Percentiles rank a stretch among this genome's conserved stretches.
phyloP scores from a whole-genome alignment of 2,113 vertebrate genomes.

The Podarcis raffonei region DNA sequence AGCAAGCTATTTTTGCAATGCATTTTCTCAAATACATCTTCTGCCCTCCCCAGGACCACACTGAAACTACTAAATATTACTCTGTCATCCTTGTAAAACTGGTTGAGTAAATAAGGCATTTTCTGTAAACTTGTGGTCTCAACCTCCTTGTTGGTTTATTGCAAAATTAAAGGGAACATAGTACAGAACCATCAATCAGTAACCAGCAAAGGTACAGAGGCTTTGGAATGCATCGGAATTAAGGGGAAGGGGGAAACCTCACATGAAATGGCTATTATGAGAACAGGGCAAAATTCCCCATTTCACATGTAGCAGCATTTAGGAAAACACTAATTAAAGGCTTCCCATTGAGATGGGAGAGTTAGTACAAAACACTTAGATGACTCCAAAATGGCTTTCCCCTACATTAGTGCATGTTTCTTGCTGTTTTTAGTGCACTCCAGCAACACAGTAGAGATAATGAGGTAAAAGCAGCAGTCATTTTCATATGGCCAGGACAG shows the following conservation, averaged over 20 bases:
- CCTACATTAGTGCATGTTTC: slow-evolving; percentile 58
- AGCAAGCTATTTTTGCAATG: slow-evolving; percentile 60
- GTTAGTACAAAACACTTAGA: slow-evolving; percentile 58
- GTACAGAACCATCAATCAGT: slow-evolving; percentile 76
- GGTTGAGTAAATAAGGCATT: slow-evolving; percentile 75
- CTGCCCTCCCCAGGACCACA: slow-evolving; percentile 71
- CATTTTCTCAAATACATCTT: slow-evolving; percentile 62
- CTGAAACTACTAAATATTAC: slow-evolving; percentile 72
- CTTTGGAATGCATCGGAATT: slow-evolving; percentile 65
- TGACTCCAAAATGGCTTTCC: slow-evolving; percentile 55
- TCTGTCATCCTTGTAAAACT: slow-evolving; percentile 69
- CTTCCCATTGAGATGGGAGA: slow-evolving; percentile 69
- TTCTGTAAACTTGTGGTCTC: slow-evolving; percentile 77
- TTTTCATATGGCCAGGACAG: slow-evolving; percentile 17
- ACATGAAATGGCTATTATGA: slow-evolving; percentile 66
- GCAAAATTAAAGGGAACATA: slow-evolving; percentile 79
- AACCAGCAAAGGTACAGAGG: slow-evolving; percentile 76
- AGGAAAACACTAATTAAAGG: slow-evolving; percentile 74
- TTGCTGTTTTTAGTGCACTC: slow-evolving; percentile 55
- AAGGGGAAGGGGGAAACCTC: slow-evolving; percentile 11
- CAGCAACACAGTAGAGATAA: slow-evolving; percentile 54
- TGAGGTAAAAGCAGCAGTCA: slow-evolving; percentile 9
- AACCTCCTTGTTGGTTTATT: slow-evolving; percentile 79
- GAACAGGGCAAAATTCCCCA: slow-evolving; percentile 48
- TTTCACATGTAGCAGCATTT: slow-evolving; percentile 58